These are phyloP conservation scores for Pogonognathellus flavescens DNA, from an alignment of 1,140 invertebrate genomes.

Conservation along the genomic window DNA sequence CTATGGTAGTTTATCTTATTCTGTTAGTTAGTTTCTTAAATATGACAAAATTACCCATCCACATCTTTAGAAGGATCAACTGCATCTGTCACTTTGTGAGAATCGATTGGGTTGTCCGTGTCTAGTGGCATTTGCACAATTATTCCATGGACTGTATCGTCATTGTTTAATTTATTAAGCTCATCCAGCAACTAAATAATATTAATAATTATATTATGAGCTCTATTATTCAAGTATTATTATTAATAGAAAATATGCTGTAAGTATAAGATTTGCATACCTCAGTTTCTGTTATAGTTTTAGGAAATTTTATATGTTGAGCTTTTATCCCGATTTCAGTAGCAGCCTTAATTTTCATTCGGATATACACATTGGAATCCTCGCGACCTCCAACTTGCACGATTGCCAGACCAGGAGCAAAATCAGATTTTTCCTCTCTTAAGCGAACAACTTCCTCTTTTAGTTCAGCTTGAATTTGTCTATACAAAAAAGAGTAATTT, in stretches of 20 bases:
- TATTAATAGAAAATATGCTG: too few relatives aligned
- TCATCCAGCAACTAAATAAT: conserved; percentile 76
- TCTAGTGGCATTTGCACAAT: conserved; percentile 98
- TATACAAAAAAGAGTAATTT: conserved; percentile 68
- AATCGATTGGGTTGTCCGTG: conserved; percentile 84
- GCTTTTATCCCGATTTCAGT: conserved; percentile 90
- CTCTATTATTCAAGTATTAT: too few relatives aligned
- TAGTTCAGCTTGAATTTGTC: conserved; percentile 82
- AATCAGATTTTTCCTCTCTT: conserved; percentile 75
- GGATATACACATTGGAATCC: conserved; percentile 99
- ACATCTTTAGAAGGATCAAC: conserved; percentile 93
- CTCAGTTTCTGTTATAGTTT: conserved; percentile 86
- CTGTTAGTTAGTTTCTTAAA: too few relatives aligned
- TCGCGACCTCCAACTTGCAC: conserved; percentile 93
- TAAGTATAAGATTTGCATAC: conserved; percentile 74
- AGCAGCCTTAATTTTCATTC: conserved; percentile 95
- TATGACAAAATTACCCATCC: too few relatives aligned
- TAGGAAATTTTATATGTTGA: conserved; percentile 85
- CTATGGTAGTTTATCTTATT: too few relatives aligned
- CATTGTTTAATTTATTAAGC: conserved; percentile 85
- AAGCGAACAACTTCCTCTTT: conserved; percentile 77
- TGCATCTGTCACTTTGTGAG: conserved; percentile 87
- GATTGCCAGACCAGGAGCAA: conserved; percentile 83
- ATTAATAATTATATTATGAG: too few relatives aligned
- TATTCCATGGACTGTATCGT: conserved; percentile 90